phyloP scores from a whole-genome alignment of 2,888 invertebrate species.

The Sycophila texana region DNA sequence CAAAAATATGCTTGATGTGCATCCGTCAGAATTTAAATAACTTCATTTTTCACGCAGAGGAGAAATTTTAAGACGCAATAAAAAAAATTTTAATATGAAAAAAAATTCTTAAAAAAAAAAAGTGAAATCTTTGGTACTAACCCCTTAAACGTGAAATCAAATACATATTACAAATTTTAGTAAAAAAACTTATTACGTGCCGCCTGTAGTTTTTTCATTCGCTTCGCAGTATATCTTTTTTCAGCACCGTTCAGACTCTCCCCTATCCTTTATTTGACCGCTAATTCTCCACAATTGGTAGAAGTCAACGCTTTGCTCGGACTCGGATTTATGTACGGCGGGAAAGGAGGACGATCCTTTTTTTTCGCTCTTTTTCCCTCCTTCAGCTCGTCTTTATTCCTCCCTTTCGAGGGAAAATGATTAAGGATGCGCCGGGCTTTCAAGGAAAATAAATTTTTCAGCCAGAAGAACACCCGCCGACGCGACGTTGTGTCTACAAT shows the following conservation, averaged over 20 bases:
- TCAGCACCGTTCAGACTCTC: neutral
- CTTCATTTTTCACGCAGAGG: too few species aligned
- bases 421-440: neutral
- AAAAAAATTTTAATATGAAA: too few species aligned
- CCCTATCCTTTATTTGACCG: neutral
- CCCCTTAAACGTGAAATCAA: too few species aligned
- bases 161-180: too few species aligned
- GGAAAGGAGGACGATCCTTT: neutral
- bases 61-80: too few species aligned
- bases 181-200: too few species aligned
- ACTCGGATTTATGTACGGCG: neutral
- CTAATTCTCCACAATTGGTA: constrained; percentile 19
- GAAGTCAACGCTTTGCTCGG: constrained; percentile 24
- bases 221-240: neutral
- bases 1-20: too few species aligned
- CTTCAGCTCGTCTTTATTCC: neutral
- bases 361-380: neutral
- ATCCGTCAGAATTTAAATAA: too few species aligned
- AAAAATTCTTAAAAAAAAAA: too few species aligned
- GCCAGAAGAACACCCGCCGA: too few species aligned
- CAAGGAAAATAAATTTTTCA: neutral
- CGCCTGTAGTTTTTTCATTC: neutral
- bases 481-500: too few species aligned
- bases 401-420: neutral
- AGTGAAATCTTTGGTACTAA: too few species aligned